Percentiles rank a stretch among this genome's conserved stretches.
Evolutionary conservation across 2,888 invertebrate species (phyloP).

Genomic region (Synanthedon formicaeformis): DNA sequence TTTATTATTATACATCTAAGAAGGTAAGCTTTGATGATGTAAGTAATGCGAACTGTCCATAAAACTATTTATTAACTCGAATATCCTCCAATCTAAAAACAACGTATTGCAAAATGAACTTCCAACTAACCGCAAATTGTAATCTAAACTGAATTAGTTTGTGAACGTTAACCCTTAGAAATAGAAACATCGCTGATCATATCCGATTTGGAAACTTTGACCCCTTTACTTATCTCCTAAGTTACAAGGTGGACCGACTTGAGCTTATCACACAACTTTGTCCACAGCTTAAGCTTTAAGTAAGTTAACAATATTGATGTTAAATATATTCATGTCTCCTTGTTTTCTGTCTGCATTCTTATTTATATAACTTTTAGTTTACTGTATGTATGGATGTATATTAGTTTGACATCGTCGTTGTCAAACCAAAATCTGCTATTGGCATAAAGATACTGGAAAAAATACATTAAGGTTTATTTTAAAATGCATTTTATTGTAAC

Average conservation of each 20-base stretch:
- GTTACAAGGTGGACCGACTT: slow-evolving; percentile 2
- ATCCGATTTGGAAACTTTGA: slow-evolving; percentile 3
- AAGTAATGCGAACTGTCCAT: too few relatives aligned
- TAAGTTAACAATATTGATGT: neutral
- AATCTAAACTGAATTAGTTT: neutral
- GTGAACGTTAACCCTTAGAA: neutral
- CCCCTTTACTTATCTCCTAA: slow-evolving; percentile 5
- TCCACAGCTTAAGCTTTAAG: slow-evolving; percentile 3
- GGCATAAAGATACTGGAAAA: too few relatives aligned
- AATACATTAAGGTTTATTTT: too few relatives aligned
- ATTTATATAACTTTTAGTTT: neutral
- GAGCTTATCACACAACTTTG: slow-evolving; percentile 3
- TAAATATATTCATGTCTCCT: slow-evolving; percentile 1
- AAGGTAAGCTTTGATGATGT: too few relatives aligned
- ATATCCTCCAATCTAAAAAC: too few relatives aligned
- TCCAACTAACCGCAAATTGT: neutral
- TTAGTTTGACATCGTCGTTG: too few relatives aligned
- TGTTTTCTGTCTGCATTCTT: neutral
- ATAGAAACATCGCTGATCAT: neutral
- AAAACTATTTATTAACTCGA: too few relatives aligned
- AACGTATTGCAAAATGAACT: too few relatives aligned
- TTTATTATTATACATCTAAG: too few relatives aligned
- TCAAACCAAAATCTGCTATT: too few relatives aligned
- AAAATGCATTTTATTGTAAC: too few relatives aligned
- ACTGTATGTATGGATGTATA: too few relatives aligned